These are phyloP conservation scores for Subanguina moxae DNA, from an alignment of 1,140 invertebrate genomes.

Conservation along the genomic window DNA sequence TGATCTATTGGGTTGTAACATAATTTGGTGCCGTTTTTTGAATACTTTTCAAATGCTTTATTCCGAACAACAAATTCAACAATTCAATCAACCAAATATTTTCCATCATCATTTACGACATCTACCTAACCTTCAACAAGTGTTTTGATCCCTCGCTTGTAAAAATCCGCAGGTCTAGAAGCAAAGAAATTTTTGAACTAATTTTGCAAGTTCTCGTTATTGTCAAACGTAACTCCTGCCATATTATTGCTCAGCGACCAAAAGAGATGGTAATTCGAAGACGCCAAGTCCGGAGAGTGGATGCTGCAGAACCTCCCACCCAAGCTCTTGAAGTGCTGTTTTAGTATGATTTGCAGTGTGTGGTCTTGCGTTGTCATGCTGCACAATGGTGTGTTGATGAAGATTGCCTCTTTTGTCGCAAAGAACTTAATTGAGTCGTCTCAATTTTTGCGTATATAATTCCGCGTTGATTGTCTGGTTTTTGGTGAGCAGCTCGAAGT, in stretches of 20 bases:
- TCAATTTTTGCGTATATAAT: conserved; percentile 7
- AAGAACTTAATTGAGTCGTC: conserved; percentile 14
- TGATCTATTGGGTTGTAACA: too few species aligned
- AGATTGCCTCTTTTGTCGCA: not conserved
- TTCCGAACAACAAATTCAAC: too few species aligned
- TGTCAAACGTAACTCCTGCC: conserved; percentile 40
- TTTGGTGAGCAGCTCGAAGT: conserved; percentile 19
- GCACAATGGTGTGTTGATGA: conserved; percentile 26
- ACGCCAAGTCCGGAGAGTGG: conserved; percentile 61
- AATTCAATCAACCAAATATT: too few species aligned
- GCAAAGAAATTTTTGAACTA: conserved; percentile 12
- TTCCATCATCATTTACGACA: conserved; percentile 15
- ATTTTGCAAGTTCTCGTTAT: conserved; percentile 25
- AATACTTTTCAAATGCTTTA: too few species aligned
- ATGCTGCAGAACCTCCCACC: conserved; percentile 62
- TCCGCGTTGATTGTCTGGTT: conserved; percentile 18
- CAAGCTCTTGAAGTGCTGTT: conserved; percentile 55
- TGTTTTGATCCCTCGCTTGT: conserved; percentile 5
- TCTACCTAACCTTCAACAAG: conserved; percentile 1
- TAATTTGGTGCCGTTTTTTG: too few species aligned
- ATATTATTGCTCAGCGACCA: conserved; percentile 31
- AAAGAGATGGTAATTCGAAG: conserved; percentile 61
- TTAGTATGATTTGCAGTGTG: conserved; percentile 46
- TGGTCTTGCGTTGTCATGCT: conserved; percentile 59
- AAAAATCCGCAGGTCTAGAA: conserved; percentile 5